Conservation (phyloP, 2,888 invertebrate genomes). For the Pandemis cinnamomeana region DNA sequence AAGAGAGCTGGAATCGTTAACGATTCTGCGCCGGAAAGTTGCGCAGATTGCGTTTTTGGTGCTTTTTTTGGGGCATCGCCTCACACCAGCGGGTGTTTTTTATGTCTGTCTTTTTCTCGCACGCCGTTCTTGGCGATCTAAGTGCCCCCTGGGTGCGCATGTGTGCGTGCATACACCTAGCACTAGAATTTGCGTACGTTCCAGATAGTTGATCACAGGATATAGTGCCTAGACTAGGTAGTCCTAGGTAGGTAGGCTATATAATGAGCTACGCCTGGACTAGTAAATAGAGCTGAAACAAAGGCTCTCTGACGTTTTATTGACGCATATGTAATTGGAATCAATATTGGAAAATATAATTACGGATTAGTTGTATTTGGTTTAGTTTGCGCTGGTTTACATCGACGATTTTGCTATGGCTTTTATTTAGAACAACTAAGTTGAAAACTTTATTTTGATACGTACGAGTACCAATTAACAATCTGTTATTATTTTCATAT, state of each 20-base stretch:
- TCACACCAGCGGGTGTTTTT: constrained; percentile 83
- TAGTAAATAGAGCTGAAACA: constrained; percentile 76
- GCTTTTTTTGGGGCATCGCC: constrained; percentile 84
- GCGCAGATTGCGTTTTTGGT: constrained; percentile 86
- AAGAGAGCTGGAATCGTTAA: constrained; percentile 84
- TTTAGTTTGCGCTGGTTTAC: neutral
- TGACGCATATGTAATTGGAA: neutral
- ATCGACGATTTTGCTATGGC: neutral
- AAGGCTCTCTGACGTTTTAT: constrained; percentile 66
- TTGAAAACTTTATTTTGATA: no score
- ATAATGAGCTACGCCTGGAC: constrained; percentile 72
- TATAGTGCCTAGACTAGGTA: constrained; percentile 38
- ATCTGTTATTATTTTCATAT: no score
- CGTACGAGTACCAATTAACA: no score
- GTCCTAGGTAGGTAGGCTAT: constrained; percentile 60
- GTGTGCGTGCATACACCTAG: constrained; percentile 76
- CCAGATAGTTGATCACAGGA: constrained; percentile 73
- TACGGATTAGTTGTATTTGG: neutral
- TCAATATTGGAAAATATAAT: constrained; percentile 7
- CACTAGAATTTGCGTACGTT: constrained; percentile 80
- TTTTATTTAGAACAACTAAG: neutral
- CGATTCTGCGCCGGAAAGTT: constrained; percentile 86
- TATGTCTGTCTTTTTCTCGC: constrained; percentile 82
- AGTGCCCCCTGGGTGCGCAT: constrained; percentile 55
- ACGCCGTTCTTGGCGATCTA: constrained; percentile 64